A percentile compares a stretch with the other conserved stretches of the same genome.
Evolutionary conservation across 2,797 vertebrate species (phyloP).

Genomic region (Tinamus major): DNA sequence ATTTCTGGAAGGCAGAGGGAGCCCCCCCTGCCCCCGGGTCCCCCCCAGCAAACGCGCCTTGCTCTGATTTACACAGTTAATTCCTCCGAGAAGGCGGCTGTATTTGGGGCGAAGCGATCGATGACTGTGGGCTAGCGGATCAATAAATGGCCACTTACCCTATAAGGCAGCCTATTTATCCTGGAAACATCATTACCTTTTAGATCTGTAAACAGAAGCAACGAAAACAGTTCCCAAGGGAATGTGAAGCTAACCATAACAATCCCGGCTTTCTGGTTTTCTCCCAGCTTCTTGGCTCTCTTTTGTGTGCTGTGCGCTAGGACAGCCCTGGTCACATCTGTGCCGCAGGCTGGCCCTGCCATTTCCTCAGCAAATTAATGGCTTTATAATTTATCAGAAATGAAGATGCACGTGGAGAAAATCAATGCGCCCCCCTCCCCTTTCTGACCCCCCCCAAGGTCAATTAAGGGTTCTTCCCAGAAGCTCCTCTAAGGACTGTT

Average conservation of each 20-base stretch:
- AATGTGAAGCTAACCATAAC: constrained; percentile 90
- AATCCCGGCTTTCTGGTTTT: constrained; percentile 87
- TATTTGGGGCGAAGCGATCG: constrained; percentile 78
- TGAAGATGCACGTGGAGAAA: constrained; percentile 94
- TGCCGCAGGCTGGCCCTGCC: constrained; percentile 91
- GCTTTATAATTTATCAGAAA: constrained; percentile 98
- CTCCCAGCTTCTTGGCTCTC: constrained; percentile 85
- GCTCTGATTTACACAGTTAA: constrained; percentile 74
- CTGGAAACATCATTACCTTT: constrained; percentile 86
- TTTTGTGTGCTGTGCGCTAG: constrained; percentile 87
- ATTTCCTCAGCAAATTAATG: constrained; percentile 98
- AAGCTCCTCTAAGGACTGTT: constrained; percentile 79
- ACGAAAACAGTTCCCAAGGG: constrained; percentile 86
- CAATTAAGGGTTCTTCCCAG: constrained; percentile 90
- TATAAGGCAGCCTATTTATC: constrained; percentile 85
- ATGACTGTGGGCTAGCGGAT: constrained; percentile 79
- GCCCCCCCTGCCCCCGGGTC: background rate
- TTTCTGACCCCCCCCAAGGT: constrained; percentile 87
- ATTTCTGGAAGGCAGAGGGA: background rate
- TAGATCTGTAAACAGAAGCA: constrained; percentile 88
- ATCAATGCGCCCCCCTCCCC: constrained; percentile 84
- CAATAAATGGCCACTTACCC: constrained; percentile 80
- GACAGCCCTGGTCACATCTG: constrained; percentile 93
- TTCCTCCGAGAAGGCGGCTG: constrained; percentile 68
- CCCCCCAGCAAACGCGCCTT: constrained; percentile 29